phyloP scores from a whole-genome alignment of 1,140 invertebrate species.

The Sitobion miscanthi region DNA sequence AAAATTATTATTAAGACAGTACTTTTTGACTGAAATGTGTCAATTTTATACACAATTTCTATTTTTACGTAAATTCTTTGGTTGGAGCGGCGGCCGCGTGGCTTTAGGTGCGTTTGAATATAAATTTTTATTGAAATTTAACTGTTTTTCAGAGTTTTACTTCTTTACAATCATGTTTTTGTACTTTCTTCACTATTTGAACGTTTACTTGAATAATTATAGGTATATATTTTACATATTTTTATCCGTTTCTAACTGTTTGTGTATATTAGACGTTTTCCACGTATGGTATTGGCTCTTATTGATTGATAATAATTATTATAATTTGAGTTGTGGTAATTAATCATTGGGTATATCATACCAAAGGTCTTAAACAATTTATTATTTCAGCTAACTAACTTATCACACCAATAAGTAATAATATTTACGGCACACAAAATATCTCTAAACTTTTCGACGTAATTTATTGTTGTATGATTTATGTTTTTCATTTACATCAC shows the following conservation, averaged over 20 bases:
- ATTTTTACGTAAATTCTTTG: not conserved
- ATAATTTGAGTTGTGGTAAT: not conserved
- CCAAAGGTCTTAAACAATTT: not conserved
- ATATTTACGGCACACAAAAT: not conserved
- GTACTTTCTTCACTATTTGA: not conserved
- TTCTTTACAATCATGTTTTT: not conserved
- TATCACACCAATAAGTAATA: not conserved
- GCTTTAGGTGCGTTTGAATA: not conserved
- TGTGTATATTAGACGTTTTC: too few species aligned
- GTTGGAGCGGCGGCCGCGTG: not conserved
- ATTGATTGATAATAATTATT: not conserved
- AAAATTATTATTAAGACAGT: not conserved
- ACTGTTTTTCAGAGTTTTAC: not conserved
- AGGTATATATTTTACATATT: too few species aligned
- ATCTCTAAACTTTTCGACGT: not conserved
- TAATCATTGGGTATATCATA: not conserved
- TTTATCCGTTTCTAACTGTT: too few species aligned
- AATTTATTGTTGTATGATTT: not conserved
- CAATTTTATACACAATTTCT: not conserved
- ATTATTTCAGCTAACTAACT: not conserved
- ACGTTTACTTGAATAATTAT: not conserved
- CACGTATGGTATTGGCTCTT: too few species aligned
- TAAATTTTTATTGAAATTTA: not conserved
- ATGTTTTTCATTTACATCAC: not conserved
- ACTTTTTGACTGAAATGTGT: not conserved